phyloP scores from a whole-genome alignment of 2,888 invertebrate genomes.

The Falcaria lacertinaria region DNA sequence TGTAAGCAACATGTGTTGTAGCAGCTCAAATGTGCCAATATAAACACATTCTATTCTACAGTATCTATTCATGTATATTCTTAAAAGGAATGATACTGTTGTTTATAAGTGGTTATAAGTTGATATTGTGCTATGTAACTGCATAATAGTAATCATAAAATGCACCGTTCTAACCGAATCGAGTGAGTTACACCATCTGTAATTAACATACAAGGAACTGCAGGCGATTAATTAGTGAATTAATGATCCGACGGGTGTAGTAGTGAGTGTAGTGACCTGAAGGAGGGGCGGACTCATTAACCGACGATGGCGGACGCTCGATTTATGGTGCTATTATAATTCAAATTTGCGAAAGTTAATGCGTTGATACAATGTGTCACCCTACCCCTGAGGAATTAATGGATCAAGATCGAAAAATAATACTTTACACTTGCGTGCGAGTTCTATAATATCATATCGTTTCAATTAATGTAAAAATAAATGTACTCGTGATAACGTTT shows the following conservation, averaged over 20 bases:
- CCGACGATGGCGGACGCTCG: conserved; percentile 27
- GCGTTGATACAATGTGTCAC: conserved; percentile 24
- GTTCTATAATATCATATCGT: background rate
- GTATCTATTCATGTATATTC: no score
- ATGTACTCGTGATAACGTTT: background rate
- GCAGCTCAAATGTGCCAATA: no score
- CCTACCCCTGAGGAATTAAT: conserved; percentile 10
- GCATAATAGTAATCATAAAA: conserved; percentile 1
- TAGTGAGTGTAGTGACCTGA: conserved; percentile 42
- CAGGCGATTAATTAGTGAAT: conserved; percentile 47
- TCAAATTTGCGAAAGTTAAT: conserved; percentile 55
- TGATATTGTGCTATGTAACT: no score
- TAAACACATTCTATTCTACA: no score
- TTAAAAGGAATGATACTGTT: no score
- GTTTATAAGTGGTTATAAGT: no score
- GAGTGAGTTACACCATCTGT: conserved; percentile 24
- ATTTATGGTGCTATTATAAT: conserved; percentile 51
- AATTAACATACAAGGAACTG: conserved; percentile 43
- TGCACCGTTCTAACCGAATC: background rate
- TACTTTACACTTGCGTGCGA: background rate
- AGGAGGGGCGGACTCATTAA: conserved; percentile 41
- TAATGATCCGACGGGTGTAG: conserved; percentile 38
- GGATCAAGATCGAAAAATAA: background rate
- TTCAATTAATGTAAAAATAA: background rate
- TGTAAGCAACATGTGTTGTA: no score